Evolutionary conservation across 2,113 vertebrate species (phyloP).

Genomic region (Accipiter cooperii): DNA sequence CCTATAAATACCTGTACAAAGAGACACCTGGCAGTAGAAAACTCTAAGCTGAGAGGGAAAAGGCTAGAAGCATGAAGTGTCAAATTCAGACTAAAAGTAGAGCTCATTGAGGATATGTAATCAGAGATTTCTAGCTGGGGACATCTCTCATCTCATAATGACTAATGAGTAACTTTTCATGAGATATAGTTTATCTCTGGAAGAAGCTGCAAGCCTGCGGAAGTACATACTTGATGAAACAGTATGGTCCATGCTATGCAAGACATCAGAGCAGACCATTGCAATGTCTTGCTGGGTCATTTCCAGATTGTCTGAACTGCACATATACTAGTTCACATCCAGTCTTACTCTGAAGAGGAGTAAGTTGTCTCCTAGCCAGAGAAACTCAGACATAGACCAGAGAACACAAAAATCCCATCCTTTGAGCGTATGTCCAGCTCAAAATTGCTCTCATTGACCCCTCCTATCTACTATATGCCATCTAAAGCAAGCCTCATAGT

Average conservation of each 20-base stretch:
- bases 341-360: neutral
- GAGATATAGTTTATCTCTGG: neutral
- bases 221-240: neutral
- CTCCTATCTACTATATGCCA: neutral
- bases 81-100: neutral
- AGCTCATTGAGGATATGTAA: neutral
- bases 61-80: neutral
- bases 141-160: neutral
- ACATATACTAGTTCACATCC: neutral
- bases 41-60: neutral
- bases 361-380: neutral
- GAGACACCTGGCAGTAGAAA: neutral
- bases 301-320: neutral
- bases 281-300: neutral
- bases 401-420: neutral
- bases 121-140: neutral
- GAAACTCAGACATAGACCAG: neutral
- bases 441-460: neutral
- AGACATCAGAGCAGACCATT: neutral
- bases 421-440: neutral
- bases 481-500: neutral
- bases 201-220: neutral
- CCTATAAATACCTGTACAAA: neutral
- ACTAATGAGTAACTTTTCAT: neutral
- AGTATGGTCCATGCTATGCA: neutral